Base-by-base conservation (phyloP, 2,797 vertebrate species). In the Anniella stebbinsi region DNA sequence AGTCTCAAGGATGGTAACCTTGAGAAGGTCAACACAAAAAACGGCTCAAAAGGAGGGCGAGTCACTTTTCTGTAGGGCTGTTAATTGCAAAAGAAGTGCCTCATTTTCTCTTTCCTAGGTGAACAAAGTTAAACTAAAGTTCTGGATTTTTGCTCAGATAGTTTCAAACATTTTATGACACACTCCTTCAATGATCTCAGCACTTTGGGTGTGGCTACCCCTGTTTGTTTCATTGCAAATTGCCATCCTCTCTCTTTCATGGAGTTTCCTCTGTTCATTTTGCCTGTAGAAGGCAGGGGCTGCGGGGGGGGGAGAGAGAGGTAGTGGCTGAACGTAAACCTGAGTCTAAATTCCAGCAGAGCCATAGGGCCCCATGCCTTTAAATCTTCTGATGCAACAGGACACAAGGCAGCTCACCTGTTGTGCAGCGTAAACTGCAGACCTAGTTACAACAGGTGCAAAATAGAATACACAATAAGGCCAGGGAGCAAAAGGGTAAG, bases 21-120 rank as follows among this genome's bases (percentile, higher is more conserved):
- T 90, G 84, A 82, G 77, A 90, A 87, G 85, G 85, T 82, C 85
- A 87, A 87, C 87, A 82, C 45, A 87, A 86, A 66, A n/a, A 89
- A 77, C 25, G 45, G 38, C 70, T 90, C 85, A 33, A 33, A 57
- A 57, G 1, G 41, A 25, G 41, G 41, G 80, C 10, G 33, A n/a
- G 25, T 81, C 45, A 23, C 25, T 38, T 86, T 63, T 45, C 60
- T 41, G 57, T 28, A 41, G 9, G 38, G 45, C 72, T 75, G 11
- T 60, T 83, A 54, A 67, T 33, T 67, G 84, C 67, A 73, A 51
- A 86, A 80, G 30, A 80, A 86, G 51, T 77, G n/a, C 28, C n/a
- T 30, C 15, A 33, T 30, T 48, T 60, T 41, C 28, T 4, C 67
- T 18, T 45, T 54, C 33, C 41, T 3, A 33, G 54, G 28, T 23